phyloP scores from a whole-genome alignment of 2,113 vertebrate genomes.

The Pteruthius melanotis region DNA sequence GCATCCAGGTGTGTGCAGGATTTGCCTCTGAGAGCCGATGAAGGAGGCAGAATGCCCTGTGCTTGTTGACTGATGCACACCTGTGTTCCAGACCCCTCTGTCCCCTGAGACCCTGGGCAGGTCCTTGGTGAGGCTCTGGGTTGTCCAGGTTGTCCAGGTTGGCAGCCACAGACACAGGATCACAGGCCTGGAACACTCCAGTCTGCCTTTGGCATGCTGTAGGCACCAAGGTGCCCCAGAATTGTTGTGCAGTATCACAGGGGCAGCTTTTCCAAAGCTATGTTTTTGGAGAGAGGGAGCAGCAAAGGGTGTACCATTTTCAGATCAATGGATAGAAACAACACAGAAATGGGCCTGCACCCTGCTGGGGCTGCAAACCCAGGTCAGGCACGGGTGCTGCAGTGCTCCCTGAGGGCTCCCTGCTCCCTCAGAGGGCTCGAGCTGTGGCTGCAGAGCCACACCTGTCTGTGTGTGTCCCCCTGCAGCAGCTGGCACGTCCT shows the following conservation, averaged over 20 bases:
- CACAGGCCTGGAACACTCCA: neutral
- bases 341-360: neutral
- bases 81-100: neutral
- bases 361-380: neutral
- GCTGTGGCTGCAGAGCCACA: neutral
- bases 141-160: fast-evolving
- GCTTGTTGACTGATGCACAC: fast-evolving
- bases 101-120: neutral
- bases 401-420: neutral
- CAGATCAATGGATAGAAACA: neutral
- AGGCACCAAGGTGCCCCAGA: neutral
- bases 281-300: neutral
- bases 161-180: neutral
- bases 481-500: neutral
- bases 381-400: neutral
- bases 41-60: neutral
- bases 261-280: neutral
- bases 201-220: neutral
- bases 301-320: neutral
- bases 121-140: neutral
- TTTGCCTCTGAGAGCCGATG: neutral
- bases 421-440: fast-evolving
- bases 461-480: neutral
- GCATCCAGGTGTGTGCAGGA: neutral
- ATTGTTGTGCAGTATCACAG: fast-evolving